A percentile compares a stretch with the other conserved stretches of the same genome.
Evolutionary conservation across 2,888 invertebrate genomes (phyloP).

Genomic region (Polyploca ridens): DNA sequence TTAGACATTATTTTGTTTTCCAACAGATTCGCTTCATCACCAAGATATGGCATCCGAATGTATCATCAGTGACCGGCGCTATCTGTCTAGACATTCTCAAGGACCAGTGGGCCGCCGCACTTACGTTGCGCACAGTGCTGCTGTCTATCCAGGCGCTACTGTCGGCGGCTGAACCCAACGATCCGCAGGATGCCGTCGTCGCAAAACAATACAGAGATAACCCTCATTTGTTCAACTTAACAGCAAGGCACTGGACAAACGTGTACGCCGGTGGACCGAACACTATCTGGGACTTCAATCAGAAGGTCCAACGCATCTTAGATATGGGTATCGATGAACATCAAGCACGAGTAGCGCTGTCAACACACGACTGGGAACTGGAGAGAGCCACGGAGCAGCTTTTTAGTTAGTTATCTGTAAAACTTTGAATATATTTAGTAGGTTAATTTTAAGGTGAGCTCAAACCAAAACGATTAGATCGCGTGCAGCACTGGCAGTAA

Average conservation of each 20-base stretch:
- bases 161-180: constrained; percentile 96
- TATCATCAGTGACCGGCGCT: constrained; percentile 98
- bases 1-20: constrained; percentile 11
- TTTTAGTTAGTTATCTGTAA: constrained; percentile 58
- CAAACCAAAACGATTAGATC: constrained; percentile 3
- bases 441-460: neutral
- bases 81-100: constrained; percentile 99
- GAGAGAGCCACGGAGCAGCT: constrained; percentile 93
- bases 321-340: constrained; percentile 98
- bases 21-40: constrained; percentile 97
- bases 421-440: neutral
- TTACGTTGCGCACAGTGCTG: constrained; percentile 98
- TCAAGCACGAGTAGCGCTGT: constrained; percentile 94
- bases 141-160: constrained; percentile 97
- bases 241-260: constrained; percentile 98
- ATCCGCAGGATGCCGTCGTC: constrained; percentile 98
- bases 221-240: constrained; percentile 92
- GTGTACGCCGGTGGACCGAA: constrained; percentile 93
- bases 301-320: constrained; percentile 93
- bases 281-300: constrained; percentile 88
- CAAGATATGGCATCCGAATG: constrained; percentile 99
- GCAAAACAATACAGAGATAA: constrained; percentile 98
- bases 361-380: constrained; percentile 96
- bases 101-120: constrained; percentile 99
- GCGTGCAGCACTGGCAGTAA: neutral